A percentile compares a stretch with the other conserved stretches of the same genome.
These are phyloP conservation scores for Mesochorus sp. DNA, from an alignment of 2,888 invertebrate genomes.

Conservation along the genomic window DNA sequence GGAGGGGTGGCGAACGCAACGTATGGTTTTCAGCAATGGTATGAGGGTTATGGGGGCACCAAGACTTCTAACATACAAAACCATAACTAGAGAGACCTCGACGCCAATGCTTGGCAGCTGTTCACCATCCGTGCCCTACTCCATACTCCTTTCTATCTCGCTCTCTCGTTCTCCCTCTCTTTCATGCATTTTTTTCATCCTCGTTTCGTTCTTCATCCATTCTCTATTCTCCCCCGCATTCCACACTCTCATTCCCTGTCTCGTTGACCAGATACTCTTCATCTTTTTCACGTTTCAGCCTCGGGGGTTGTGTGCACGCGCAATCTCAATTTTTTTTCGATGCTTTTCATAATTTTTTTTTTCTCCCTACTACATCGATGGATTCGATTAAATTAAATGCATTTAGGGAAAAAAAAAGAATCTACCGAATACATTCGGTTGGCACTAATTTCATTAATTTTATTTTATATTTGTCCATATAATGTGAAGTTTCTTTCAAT, in stretches of 20 bases:
- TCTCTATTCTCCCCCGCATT: conserved; percentile 76
- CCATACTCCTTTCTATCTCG: conserved; percentile 67
- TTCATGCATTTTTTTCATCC: conserved; percentile 33
- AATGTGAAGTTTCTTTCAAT: no score
- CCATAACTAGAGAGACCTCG: conserved; percentile 68
- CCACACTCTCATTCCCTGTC: conserved; percentile 70
- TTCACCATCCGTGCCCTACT: conserved; percentile 78
- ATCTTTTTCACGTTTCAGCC: conserved; percentile 1
- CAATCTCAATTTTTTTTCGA: conserved; percentile 5
- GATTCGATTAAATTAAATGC: no score
- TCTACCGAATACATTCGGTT: no score
- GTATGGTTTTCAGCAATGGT: conserved; percentile 57
- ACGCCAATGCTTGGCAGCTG: conserved; percentile 76
- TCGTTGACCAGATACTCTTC: conserved; percentile 1
- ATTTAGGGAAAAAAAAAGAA: no score
- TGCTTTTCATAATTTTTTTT: conserved; percentile 19
- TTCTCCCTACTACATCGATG: neutral
- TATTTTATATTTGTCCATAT: no score
- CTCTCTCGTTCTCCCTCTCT: conserved; percentile 53
- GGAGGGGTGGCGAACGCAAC: conserved; percentile 41
- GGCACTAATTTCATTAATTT: no score
- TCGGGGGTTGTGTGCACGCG: conserved; percentile 36
- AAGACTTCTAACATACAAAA: conserved; percentile 43
- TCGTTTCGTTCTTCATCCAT: conserved; percentile 39
- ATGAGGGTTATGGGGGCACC: conserved; percentile 72